Evolutionary conservation across 1,140 invertebrate species (phyloP).

Genomic region (Bombus difficillimus): DNA sequence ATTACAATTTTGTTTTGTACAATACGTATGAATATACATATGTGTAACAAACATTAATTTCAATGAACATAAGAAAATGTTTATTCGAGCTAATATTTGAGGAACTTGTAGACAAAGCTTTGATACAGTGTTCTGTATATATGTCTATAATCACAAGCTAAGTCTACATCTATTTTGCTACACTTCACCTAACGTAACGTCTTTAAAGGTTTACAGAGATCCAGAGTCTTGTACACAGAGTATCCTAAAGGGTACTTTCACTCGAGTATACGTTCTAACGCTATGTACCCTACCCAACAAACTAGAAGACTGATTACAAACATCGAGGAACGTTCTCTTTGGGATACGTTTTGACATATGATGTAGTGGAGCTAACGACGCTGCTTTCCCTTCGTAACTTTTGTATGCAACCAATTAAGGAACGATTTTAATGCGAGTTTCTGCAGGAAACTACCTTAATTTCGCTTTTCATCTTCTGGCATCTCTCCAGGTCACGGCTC

Average conservation of each 20-base stretch:
- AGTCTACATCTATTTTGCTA: neutral
- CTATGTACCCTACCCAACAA: slow-evolving; percentile 58
- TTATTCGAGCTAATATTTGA: neutral
- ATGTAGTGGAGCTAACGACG: slow-evolving; percentile 39
- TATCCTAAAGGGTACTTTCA: slow-evolving; percentile 48
- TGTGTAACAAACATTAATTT: neutral
- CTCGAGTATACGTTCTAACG: slow-evolving; percentile 14
- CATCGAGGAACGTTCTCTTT: slow-evolving; percentile 40
- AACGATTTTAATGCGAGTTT: neutral
- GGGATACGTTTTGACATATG: neutral
- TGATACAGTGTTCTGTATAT: neutral
- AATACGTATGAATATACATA: no score
- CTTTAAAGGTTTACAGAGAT: slow-evolving; percentile 16
- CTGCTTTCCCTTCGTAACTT: slow-evolving; percentile 25
- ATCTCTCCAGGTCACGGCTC: neutral
- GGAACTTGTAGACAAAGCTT: neutral
- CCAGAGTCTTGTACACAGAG: neutral
- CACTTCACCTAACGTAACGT: slow-evolving; percentile 12
- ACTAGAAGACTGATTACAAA: slow-evolving; percentile 57
- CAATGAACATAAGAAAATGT: neutral
- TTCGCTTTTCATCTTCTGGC: neutral
- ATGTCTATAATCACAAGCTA: neutral
- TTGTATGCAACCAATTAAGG: neutral
- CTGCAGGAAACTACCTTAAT: no score
- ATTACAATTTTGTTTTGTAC: no score